Evolutionary conservation across 2,113 vertebrate genomes (phyloP).

Genomic region (Hystrix brachyura): DNA sequence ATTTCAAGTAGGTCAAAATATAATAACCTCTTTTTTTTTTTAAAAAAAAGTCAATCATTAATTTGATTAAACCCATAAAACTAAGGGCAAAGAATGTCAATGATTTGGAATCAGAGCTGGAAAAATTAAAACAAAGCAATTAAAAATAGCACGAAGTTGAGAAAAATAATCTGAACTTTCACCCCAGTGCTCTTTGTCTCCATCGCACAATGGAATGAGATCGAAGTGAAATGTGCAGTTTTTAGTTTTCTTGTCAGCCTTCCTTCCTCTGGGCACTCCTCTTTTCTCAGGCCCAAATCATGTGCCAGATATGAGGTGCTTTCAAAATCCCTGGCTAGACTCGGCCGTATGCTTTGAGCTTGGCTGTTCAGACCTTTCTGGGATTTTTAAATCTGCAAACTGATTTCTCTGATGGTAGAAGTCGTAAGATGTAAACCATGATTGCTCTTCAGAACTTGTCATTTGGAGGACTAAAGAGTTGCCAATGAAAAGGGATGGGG

Average conservation of each 20-base stretch:
- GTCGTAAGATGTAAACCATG: background rate
- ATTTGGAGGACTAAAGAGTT: background rate
- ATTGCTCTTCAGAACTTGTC: background rate
- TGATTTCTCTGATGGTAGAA: background rate
- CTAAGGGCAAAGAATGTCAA: constrained; percentile 56
- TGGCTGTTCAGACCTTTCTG: background rate
- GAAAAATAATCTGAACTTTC: constrained; percentile 22
- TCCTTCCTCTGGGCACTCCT: background rate
- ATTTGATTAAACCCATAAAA: constrained; percentile 48
- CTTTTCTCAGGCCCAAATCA: background rate
- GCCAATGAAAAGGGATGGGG: background rate
- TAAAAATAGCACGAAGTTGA: constrained; percentile 55
- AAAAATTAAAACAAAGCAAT: constrained; percentile 60
- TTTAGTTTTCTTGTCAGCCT: background rate
- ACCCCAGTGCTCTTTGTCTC: background rate
- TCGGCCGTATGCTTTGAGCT: background rate
- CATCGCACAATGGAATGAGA: background rate
- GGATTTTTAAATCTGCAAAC: background rate
- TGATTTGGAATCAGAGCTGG: constrained; percentile 51
- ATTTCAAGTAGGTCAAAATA: constrained; percentile 64
- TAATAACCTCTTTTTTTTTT: constrained; percentile 51
- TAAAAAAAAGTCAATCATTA: constrained; percentile 40
- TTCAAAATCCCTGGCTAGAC: constrained; percentile 1
- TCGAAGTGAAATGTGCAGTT: background rate
- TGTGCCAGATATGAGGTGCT: background rate